phyloP scores from a whole-genome alignment of 2,797 vertebrate species.

The Strix occidentalis region DNA sequence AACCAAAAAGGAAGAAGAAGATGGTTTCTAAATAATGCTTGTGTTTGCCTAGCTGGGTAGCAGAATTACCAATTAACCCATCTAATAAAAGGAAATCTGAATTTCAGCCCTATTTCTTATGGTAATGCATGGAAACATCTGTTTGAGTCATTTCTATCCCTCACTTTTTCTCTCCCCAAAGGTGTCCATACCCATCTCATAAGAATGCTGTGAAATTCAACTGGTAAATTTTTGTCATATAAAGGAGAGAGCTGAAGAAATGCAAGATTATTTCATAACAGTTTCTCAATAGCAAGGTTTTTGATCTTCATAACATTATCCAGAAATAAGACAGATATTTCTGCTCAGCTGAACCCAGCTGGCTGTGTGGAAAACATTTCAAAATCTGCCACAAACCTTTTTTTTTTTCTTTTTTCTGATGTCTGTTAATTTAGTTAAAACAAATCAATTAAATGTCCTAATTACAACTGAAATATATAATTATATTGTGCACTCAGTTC shows the following conservation, averaged over 20 bases:
- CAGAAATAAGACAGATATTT: constrained; percentile 48
- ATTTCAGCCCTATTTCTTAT: neutral
- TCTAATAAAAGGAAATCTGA: neutral
- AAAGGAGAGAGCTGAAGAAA: constrained; percentile 6
- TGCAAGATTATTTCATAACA: neutral
- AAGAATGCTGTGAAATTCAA: neutral
- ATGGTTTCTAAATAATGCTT: constrained; percentile 1
- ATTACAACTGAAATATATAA: constrained; percentile 56
- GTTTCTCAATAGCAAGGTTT: constrained; percentile 28
- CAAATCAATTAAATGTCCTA: constrained; percentile 64
- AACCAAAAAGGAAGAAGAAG: constrained; percentile 41
- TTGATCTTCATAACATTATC: constrained; percentile 20
- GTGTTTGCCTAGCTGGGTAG: neutral
- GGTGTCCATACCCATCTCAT: neutral
- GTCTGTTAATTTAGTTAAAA: constrained; percentile 61
- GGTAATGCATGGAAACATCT: neutral
- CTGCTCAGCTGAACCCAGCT: constrained; percentile 53
- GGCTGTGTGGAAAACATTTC: constrained; percentile 51
- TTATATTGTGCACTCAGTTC: constrained; percentile 43
- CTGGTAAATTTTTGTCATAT: neutral
- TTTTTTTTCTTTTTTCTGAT: neutral
- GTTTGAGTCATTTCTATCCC: neutral
- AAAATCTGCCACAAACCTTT: constrained; percentile 28
- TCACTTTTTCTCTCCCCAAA: neutral
- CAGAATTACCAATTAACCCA: neutral